Evolutionary conservation across 2,797 vertebrate genomes (phyloP), one percentile per base, ranked within the genome.

Genomic region (Aeoliscus strigatus): DNA sequence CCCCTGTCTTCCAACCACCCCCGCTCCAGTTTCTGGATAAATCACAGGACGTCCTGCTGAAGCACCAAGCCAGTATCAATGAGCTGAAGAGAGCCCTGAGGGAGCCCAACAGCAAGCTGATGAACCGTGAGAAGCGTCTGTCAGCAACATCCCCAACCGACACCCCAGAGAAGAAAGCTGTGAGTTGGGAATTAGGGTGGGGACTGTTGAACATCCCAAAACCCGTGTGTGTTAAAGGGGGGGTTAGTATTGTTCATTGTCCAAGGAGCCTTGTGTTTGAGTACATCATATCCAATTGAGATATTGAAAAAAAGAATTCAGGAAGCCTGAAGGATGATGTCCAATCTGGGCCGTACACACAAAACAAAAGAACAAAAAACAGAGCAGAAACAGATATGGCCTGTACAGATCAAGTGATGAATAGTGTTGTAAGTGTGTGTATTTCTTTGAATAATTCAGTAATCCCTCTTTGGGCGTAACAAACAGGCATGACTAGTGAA

Each of bases 31-130:
- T 99, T 79, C 75, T 94, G 81, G 93, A 99, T 84, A 99, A 99
- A 82, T 93, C 96, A 5, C 88, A 97, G 71, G 96, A 99, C 5
- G 86, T 99, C 73, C 79, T 99, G 51, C 85, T 98, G 82, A 99
- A 98, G 85, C 96, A 99, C 68, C 96, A 99, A 86, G 96, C 96
- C 78, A 99, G 95, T 81, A 99, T 99, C 86, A 99, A 99, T 2
- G 96, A 99, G 83, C 87, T 99, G 85, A 99, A 98, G 77, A 84
- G 93, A 70, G 91, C 96, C 37, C 78, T 99, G 72, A 93, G 88
- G 83, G 94, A 99, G 49, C 94, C 95, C 55, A 97, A 93, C 87
- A 95, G 92, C 89, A 99, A 97, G 66, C 88, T 97, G 70, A 84
- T 93, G 66, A 92, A 91, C 80, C 81, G 91, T 8, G 92, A 93